A percentile compares a stretch with the other conserved stretches of the same genome.
phyloP scores from a whole-genome alignment of 2,113 vertebrate genomes.

The Syngnathoides biaculeatus region DNA sequence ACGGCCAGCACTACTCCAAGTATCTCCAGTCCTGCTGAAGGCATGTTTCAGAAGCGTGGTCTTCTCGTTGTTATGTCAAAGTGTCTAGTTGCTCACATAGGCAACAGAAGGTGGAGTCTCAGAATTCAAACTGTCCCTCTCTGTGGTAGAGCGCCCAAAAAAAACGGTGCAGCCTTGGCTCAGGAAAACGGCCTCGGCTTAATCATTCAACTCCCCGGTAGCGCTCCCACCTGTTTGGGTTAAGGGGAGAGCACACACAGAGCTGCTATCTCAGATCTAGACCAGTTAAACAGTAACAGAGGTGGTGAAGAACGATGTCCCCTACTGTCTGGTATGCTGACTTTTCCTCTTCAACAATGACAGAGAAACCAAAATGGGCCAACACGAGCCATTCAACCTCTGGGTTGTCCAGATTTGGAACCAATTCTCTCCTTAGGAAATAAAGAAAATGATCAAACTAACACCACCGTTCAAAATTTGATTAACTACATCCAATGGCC shows the following conservation, averaged over 20 bases:
- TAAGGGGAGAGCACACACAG: conserved; percentile 55
- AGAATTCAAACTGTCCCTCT: conserved; percentile 31
- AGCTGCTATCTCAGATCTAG: conserved; percentile 28
- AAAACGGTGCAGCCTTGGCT: conserved; percentile 27
- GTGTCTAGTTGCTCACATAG: conserved; percentile 14
- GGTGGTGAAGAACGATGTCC: conserved; percentile 22
- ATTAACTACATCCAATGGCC: background rate
- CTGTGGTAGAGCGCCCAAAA: conserved; percentile 21
- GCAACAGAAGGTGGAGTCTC: conserved; percentile 59
- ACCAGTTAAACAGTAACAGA: conserved; percentile 68
- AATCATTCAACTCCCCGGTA: conserved; percentile 61
- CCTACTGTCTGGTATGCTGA: background rate
- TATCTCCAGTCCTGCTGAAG: conserved; percentile 85
- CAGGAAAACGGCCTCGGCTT: conserved; percentile 37
- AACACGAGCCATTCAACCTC: too few species aligned
- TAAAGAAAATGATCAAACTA: background rate
- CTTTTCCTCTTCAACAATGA: background rate
- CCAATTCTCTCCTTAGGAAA: background rate
- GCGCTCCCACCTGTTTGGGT: conserved; percentile 46
- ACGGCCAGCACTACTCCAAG: conserved; percentile 76
- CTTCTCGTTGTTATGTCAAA: background rate
- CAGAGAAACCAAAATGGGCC: too few species aligned
- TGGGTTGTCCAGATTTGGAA: too few species aligned
- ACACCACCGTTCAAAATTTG: background rate
- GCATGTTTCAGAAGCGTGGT: conserved; percentile 48